Evolutionary conservation across 2,113 vertebrate species (phyloP), one percentile per base, ranked within the genome.

Genomic region (Ranitomeya imitator): DNA sequence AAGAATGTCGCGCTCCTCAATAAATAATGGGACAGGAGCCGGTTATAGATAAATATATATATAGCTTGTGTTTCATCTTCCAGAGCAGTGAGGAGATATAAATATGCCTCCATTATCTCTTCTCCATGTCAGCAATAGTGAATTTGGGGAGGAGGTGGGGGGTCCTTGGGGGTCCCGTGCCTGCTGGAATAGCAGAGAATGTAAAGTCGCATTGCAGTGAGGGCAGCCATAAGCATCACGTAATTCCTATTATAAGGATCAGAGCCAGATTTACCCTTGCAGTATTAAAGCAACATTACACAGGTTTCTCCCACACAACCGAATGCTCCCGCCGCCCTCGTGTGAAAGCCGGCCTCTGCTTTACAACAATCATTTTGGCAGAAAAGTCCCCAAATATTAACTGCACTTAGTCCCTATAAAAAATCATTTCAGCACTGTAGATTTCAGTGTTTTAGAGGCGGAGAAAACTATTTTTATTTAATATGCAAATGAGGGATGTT

Each of bases 41-140:
- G 26, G 9, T 71, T 57, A 57, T 57, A 57, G 8, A 57, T 57
- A 57, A 11, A 57, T 9, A 57, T 74, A 74, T 74, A 45, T 45
- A 59, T 31, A 59, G 21, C 78, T 80, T 18, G 14, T 54, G 31
- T 15, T 82, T 81, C 59, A 81, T 60, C 79, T 12, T 14, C 59
- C 18, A 31, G 12, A 2, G 61, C 69, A 45, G n/a, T n/a, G 37
- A 45, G 37, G 37, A 45, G 37, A 63, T 83, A 83, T 83, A 69
- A 83, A 83, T 83, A 83, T 21, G n/a, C 19, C 63, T 83, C 81
- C 81, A 83, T 83, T 83, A 83, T 69, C 59, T 52, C 60, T 67
- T 65, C 51, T 14, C 54, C 6, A 45, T 52, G 81, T 83, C 81
- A 83, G 81, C 81, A 83, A 51, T 69, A 67, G 26, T 19, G 79